These are phyloP conservation scores for Lagopus leucura DNA, from an alignment of 2,113 vertebrate species.

Conservation along the genomic window DNA sequence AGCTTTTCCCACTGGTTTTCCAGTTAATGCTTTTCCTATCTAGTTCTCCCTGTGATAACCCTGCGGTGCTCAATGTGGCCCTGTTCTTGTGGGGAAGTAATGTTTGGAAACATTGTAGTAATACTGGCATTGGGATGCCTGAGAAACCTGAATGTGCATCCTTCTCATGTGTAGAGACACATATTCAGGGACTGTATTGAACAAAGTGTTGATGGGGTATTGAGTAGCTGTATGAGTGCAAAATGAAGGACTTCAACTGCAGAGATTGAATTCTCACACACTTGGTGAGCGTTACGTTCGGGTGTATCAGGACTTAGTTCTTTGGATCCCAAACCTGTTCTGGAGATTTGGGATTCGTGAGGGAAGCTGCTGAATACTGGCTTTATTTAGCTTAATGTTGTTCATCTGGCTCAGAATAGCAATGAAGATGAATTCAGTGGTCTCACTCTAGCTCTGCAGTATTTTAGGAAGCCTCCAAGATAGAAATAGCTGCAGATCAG, in stretches of 20 bases:
- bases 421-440: background rate
- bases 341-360: background rate
- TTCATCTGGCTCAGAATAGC: background rate
- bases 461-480: constrained; percentile 26
- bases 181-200: background rate
- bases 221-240: background rate
- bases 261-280: background rate
- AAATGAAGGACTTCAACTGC: background rate
- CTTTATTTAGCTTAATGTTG: constrained; percentile 21
- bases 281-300: background rate
- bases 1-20: background rate
- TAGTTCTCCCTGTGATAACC: background rate
- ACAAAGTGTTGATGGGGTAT: background rate
- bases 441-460: background rate
- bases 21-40: background rate
- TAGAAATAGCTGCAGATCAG: constrained; percentile 39
- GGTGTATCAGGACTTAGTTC: background rate
- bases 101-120: background rate
- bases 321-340: background rate
- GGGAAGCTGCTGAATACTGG: background rate
- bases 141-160: background rate
- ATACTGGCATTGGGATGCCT: background rate
- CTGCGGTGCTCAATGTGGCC: fast-evolving
- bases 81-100: background rate
- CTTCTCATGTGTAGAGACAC: background rate